Evolutionary conservation across 2,113 vertebrate genomes (phyloP).

Genomic region (Abramis brama): DNA sequence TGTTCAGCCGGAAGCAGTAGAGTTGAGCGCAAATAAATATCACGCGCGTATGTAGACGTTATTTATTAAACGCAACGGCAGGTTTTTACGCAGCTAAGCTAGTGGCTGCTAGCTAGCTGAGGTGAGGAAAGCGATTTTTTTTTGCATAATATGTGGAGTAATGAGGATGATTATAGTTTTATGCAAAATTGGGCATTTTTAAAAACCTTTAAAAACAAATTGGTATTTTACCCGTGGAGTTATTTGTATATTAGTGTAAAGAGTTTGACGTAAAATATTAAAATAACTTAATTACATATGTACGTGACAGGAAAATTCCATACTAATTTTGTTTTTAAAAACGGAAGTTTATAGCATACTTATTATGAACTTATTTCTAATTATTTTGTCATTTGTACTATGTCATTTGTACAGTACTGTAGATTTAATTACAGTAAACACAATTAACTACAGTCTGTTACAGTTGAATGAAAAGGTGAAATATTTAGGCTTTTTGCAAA

Average conservation of each 20-base stretch:
- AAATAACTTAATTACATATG: background rate
- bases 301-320: background rate
- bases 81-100: constrained; percentile 73
- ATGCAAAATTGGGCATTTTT: background rate
- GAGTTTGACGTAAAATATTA: background rate
- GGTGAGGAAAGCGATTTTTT: constrained; percentile 40
- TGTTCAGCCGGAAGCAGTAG: constrained; percentile 38
- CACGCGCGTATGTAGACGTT: constrained; percentile 54
- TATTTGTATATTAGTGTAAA: background rate
- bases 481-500: background rate
- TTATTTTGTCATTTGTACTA: background rate
- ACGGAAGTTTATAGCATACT: background rate
- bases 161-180: constrained; percentile 47
- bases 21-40: constrained; percentile 41
- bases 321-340: background rate
- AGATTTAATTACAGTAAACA: background rate
- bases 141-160: constrained; percentile 45
- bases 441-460: background rate
- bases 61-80: constrained; percentile 58
- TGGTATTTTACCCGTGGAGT: background rate
- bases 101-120: constrained; percentile 69
- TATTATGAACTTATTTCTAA: background rate
- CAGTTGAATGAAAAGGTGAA: background rate
- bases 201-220: background rate
- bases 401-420: background rate